phyloP scores from a whole-genome alignment of 2,113 vertebrate genomes.

The Psephotus haematonotus region DNA sequence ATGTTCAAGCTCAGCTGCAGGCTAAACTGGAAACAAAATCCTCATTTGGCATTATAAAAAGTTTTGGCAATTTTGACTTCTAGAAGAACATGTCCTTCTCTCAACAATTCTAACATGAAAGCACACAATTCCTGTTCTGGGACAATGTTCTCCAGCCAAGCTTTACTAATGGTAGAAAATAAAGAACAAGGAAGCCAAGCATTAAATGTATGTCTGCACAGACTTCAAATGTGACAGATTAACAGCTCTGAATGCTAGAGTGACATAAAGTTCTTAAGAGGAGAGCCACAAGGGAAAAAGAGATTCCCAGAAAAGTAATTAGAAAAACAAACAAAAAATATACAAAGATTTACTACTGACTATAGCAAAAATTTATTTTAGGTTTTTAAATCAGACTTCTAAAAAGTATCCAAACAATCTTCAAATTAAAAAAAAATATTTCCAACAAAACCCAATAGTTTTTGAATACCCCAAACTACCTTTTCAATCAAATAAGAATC shows the following conservation, averaged over 20 bases:
- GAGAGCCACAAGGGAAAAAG: not conserved
- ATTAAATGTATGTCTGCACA: not conserved
- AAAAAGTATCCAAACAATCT: not conserved
- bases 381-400: not conserved
- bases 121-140: not conserved
- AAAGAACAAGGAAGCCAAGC: not conserved
- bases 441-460: not conserved
- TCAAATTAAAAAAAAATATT: not conserved
- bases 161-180: not conserved
- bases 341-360: not conserved
- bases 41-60: not conserved
- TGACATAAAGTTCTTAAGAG: not conserved
- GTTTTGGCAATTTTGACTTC: not conserved
- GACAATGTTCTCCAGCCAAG: not conserved
- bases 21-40: not conserved
- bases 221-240: not conserved
- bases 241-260: not conserved
- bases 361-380: not conserved
- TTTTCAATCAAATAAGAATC: not conserved
- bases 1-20: not conserved
- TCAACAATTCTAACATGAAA: not conserved
- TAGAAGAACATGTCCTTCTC: not conserved
- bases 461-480: accelerated
- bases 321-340: not conserved
- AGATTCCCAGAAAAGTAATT: not conserved